phyloP scores from a whole-genome alignment of 1,140 invertebrate species.

The Drosophila rufa region DNA sequence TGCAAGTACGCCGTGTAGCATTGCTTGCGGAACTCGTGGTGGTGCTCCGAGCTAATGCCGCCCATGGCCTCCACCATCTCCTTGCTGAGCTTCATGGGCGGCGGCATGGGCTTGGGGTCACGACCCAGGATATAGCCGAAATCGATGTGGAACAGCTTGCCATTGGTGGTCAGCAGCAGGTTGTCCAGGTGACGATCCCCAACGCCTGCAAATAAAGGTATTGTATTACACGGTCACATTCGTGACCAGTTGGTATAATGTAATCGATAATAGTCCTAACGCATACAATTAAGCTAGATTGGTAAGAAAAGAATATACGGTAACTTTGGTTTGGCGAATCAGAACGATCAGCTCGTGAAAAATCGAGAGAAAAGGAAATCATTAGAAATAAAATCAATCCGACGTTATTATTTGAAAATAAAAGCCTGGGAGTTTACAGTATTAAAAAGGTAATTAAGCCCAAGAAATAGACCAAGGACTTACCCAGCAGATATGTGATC shows the following conservation, averaged over 20 bases:
- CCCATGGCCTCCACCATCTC: slow-evolving; percentile 99
- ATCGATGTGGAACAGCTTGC: slow-evolving; percentile 99
- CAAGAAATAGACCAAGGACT: slow-evolving; percentile 1
- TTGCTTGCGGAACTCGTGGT: slow-evolving; percentile 96
- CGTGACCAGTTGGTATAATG: too few relatives aligned
- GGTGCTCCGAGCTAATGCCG: slow-evolving; percentile 96
- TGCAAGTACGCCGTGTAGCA: slow-evolving; percentile 99
- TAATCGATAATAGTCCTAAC: too few relatives aligned
- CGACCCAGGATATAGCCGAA: slow-evolving; percentile 99
- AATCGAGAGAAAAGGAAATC: too few relatives aligned
- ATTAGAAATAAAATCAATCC: too few relatives aligned
- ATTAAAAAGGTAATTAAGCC: background rate
- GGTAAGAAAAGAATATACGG: too few relatives aligned
- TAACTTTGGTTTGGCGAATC: too few relatives aligned
- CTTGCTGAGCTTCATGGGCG: slow-evolving; percentile 99
- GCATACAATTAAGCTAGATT: too few relatives aligned
- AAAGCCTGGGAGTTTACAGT: too few relatives aligned
- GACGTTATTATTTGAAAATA: too few relatives aligned
- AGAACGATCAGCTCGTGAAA: too few relatives aligned
- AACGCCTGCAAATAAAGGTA: slow-evolving; percentile 88
- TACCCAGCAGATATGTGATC: slow-evolving; percentile 96
- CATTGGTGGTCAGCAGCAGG: slow-evolving; percentile 94
- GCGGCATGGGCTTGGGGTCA: slow-evolving; percentile 99
- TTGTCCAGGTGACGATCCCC: slow-evolving; percentile 99
- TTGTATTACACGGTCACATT: too few relatives aligned